phyloP scores from a whole-genome alignment of 2,888 invertebrate genomes.

The Mycalesis mineus region DNA sequence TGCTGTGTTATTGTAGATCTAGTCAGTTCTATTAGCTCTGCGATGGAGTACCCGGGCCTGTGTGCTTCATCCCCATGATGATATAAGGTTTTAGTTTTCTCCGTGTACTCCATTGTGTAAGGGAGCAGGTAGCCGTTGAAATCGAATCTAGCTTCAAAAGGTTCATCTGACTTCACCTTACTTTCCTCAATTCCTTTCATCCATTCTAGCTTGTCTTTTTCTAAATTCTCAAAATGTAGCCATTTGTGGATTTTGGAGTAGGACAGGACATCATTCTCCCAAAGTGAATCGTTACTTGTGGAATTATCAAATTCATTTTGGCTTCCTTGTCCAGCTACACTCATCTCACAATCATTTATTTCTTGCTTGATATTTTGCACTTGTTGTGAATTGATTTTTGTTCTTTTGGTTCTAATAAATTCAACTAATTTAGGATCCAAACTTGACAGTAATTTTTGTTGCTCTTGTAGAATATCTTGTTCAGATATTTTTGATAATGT shows the following conservation, averaged over 20 bases:
- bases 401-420: slow-evolving; percentile 76
- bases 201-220: slow-evolving; percentile 93
- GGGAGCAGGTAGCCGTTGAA: slow-evolving; percentile 88
- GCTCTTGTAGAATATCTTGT: slow-evolving; percentile 86
- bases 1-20: slow-evolving; percentile 90
- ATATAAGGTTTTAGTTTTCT: slow-evolving; percentile 82
- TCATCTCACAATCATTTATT: slow-evolving; percentile 43
- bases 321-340: slow-evolving; percentile 40
- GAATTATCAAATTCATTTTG: slow-evolving; percentile 15
- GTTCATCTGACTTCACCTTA: slow-evolving; percentile 75
- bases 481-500: slow-evolving; percentile 82
- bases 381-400: slow-evolving; percentile 29
- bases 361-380: not conserved
- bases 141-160: slow-evolving; percentile 90
- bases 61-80: slow-evolving; percentile 96
- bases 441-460: slow-evolving; percentile 79
- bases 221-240: slow-evolving; percentile 91
- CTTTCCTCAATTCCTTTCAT: slow-evolving; percentile 83
- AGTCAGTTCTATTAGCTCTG: slow-evolving; percentile 90
- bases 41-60: slow-evolving; percentile 92
- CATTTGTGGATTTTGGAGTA: slow-evolving; percentile 83
- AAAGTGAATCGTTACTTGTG: slow-evolving; percentile 43
- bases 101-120: slow-evolving; percentile 79
- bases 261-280: slow-evolving; percentile 79
- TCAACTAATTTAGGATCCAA: slow-evolving; percentile 83